Evolutionary conservation across 2,888 invertebrate species (phyloP).

Genomic region (Elegia similella): DNA sequence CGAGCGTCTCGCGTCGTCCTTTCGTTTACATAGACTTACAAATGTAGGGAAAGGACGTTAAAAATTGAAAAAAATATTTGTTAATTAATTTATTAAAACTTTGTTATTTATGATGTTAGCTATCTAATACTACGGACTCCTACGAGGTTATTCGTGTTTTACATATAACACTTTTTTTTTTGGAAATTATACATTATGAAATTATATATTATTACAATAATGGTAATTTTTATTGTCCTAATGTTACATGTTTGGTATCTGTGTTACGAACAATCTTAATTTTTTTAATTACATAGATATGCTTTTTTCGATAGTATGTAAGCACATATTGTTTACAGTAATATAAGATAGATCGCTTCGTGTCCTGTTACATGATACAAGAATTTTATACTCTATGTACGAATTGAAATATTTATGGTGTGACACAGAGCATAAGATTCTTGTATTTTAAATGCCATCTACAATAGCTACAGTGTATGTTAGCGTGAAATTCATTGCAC

Average conservation of each 20-base stretch:
- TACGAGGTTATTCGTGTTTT: too few relatives aligned
- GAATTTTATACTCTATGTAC: neutral
- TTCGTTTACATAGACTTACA: too few relatives aligned
- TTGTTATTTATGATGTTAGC: too few relatives aligned
- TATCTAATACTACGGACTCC: too few relatives aligned
- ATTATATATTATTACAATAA: too few relatives aligned
- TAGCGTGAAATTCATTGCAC: conserved; percentile 5
- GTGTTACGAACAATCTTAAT: neutral
- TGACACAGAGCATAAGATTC: neutral
- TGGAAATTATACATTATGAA: too few relatives aligned
- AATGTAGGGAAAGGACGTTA: too few relatives aligned
- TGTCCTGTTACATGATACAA: neutral
- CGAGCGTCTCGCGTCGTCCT: too few relatives aligned
- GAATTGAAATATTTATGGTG: neutral
- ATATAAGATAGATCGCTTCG: neutral
- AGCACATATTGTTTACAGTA: conserved; percentile 2
- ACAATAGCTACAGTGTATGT: conserved; percentile 18
- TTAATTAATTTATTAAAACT: too few relatives aligned
- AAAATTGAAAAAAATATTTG: too few relatives aligned
- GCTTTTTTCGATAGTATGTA: neutral
- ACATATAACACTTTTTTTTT: too few relatives aligned
- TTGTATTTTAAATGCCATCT: conserved; percentile 23
- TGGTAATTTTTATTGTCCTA: too few relatives aligned
- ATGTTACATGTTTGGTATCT: neutral
- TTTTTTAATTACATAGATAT: neutral